phyloP scores from a whole-genome alignment of 2,797 vertebrate species.

The Takifugu rubripes region DNA sequence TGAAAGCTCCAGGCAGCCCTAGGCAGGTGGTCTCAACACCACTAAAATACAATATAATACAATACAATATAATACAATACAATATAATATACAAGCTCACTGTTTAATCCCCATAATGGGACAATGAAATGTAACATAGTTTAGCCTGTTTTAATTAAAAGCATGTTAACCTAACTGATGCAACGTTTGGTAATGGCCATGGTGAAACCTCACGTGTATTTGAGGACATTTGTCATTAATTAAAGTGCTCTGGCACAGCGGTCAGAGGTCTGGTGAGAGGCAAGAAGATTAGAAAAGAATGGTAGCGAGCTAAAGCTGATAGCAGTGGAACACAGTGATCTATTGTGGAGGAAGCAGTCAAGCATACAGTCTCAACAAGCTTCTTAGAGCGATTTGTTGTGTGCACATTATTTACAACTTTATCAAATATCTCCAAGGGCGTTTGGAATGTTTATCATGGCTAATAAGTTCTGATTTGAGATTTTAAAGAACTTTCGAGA shows the following conservation, averaged over 20 bases:
- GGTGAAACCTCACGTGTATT: no score
- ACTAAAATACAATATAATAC: no score
- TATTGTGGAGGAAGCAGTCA: slow-evolving; percentile 48
- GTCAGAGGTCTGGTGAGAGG: slow-evolving; percentile 53
- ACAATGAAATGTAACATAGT: no score
- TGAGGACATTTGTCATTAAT: slow-evolving; percentile 23
- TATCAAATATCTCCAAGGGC: slow-evolving; percentile 6
- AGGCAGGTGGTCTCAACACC: not conserved
- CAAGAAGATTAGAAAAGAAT: slow-evolving; percentile 61
- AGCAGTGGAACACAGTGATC: slow-evolving; percentile 56
- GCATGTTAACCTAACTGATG: no score
- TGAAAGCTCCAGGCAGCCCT: slow-evolving; percentile 30
- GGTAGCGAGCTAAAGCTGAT: slow-evolving; percentile 51
- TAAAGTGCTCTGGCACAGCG: slow-evolving; percentile 46
- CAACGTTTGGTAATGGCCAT: no score
- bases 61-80: no score
- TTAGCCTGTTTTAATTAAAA: no score
- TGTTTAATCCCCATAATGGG: no score
- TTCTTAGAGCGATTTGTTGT: slow-evolving; percentile 8
- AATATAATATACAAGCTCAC: no score
- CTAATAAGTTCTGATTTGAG: slow-evolving; percentile 2
- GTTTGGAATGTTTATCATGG: slow-evolving; percentile 1
- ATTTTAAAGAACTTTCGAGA: not conserved
- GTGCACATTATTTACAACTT: slow-evolving; percentile 10
- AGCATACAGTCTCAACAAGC: slow-evolving; percentile 44